Evolutionary conservation across 2,113 vertebrate species (phyloP).

Genomic region (Mus spicilegus): DNA sequence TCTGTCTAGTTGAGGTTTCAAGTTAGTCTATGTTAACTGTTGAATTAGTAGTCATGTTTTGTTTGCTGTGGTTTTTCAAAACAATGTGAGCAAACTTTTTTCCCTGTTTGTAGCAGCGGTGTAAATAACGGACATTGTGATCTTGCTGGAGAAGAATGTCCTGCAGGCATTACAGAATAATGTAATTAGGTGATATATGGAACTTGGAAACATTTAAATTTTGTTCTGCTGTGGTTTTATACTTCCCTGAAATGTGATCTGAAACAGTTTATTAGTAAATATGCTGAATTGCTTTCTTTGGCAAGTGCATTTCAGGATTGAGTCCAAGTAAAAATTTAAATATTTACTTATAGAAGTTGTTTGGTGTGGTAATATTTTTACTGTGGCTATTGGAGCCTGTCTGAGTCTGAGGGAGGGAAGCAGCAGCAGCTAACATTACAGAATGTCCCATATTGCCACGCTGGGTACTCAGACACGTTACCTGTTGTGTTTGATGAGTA

Average conservation of each 20-base stretch:
- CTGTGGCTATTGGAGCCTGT: constrained; percentile 60
- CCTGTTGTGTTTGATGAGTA: not conserved
- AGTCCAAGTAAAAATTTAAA: constrained; percentile 82
- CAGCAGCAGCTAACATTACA: not conserved
- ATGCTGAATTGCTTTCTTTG: constrained; percentile 81
- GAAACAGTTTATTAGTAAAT: constrained; percentile 77
- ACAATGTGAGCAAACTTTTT: constrained; percentile 52
- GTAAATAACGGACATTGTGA: constrained; percentile 60
- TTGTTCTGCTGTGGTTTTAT: constrained; percentile 74
- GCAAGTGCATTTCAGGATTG: constrained; percentile 76
- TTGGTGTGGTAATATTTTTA: constrained; percentile 78
- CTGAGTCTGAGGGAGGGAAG: constrained; percentile 27
- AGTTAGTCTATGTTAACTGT: constrained; percentile 68
- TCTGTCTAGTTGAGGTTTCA: constrained; percentile 68
- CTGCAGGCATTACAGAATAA: constrained; percentile 62
- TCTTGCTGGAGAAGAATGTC: constrained; percentile 62
- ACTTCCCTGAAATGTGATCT: constrained; percentile 73
- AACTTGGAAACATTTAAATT: constrained; percentile 71
- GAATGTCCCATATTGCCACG: not conserved
- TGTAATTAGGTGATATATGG: constrained; percentile 59
- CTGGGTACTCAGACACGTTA: not conserved
- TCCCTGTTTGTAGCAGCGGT: constrained; percentile 45
- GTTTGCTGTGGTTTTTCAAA: constrained; percentile 36
- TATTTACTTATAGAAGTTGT: constrained; percentile 79
- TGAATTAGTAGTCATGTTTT: constrained; percentile 60